Evolutionary conservation across 2,797 vertebrate genomes (phyloP).

Genomic region (Podarcis lilfordi): DNA sequence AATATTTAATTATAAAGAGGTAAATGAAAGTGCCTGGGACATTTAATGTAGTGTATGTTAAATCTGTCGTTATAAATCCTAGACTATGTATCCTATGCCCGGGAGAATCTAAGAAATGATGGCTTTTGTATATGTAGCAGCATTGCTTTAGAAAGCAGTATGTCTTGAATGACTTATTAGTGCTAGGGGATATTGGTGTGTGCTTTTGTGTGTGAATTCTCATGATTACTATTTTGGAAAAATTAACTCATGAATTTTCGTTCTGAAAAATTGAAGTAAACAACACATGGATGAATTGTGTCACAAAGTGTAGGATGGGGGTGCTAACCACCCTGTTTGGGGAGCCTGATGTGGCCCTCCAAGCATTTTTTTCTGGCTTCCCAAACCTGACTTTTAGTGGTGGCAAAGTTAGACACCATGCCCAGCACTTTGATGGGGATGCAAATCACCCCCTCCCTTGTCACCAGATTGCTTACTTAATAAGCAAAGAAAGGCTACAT

Average conservation of each 20-base stretch:
- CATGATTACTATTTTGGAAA: background rate
- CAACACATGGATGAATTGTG: background rate
- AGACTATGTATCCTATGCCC: conserved; percentile 10
- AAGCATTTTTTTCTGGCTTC: no score
- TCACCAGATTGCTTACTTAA: no score
- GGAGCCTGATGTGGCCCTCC: no score
- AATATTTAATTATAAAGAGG: conserved; percentile 68
- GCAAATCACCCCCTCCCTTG: no score
- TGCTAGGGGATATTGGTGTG: background rate
- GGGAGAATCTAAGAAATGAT: conserved; percentile 47
- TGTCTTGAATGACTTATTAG: background rate
- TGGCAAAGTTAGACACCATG: no score
- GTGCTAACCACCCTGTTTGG: no score
- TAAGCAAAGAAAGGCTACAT: no score
- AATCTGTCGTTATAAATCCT: background rate
- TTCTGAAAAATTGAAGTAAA: background rate
- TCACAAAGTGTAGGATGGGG: no score
- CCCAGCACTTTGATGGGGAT: no score
- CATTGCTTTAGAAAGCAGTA: conserved; percentile 12
- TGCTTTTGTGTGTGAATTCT: background rate
- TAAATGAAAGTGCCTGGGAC: conserved; percentile 60
- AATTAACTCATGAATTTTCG: background rate
- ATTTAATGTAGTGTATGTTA: conserved; percentile 61
- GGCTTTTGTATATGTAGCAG: conserved; percentile 25
- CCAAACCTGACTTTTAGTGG: no score